Percentiles rank a stretch among this genome's conserved stretches.
These are phyloP conservation scores for Tinamus guttatus DNA, from an alignment of 2,113 vertebrate genomes.

Conservation along the genomic window DNA sequence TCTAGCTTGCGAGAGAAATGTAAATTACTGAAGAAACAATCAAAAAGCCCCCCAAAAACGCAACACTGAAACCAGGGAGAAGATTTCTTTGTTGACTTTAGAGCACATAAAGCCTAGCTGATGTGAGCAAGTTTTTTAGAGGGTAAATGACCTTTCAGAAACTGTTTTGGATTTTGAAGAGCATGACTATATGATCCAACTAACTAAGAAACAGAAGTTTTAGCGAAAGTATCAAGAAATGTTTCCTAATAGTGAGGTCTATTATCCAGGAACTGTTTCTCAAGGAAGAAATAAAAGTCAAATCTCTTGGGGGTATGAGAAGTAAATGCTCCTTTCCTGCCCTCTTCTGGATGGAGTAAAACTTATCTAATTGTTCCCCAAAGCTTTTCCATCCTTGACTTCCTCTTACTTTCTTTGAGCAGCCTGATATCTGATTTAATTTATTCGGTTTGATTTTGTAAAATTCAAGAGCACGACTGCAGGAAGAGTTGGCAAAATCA, in stretches of 20 bases:
- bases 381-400: constrained; percentile 40
- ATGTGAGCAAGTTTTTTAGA: neutral
- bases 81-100: neutral
- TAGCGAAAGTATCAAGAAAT: neutral
- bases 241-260: neutral
- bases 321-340: neutral
- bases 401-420: constrained; percentile 43
- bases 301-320: neutral
- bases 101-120: neutral
- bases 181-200: neutral
- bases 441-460: constrained; percentile 42
- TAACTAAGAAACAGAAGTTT: neutral
- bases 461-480: constrained; percentile 29
- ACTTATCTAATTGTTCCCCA: constrained; percentile 1
- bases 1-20: neutral
- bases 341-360: neutral
- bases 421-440: constrained; percentile 44
- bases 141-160: neutral
- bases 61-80: neutral
- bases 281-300: neutral
- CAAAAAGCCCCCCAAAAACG: neutral
- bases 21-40: neutral
- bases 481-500: constrained; percentile 59
- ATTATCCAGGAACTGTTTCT: neutral
- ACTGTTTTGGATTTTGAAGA: neutral